Evolutionary conservation across 1,140 invertebrate genomes (phyloP).

Genomic region (Drosophila bipectinata): DNA sequence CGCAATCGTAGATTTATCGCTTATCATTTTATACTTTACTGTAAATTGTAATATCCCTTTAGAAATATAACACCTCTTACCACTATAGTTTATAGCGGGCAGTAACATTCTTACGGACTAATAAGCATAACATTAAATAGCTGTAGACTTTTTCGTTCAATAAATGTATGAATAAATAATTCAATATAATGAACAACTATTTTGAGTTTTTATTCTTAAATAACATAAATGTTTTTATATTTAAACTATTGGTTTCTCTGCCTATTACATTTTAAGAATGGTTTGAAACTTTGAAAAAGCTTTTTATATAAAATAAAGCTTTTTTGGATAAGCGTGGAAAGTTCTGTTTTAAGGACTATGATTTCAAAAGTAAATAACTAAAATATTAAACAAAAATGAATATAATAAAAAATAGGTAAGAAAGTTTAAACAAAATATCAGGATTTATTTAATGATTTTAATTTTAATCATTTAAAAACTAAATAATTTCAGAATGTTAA

Average conservation of each 20-base stretch:
- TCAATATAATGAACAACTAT: neutral
- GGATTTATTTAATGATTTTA: too few relatives aligned
- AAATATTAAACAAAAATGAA: too few relatives aligned
- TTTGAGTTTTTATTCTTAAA: neutral
- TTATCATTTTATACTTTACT: neutral
- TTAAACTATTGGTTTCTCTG: neutral
- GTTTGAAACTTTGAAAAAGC: neutral
- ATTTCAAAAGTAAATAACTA: too few relatives aligned
- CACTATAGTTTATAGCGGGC: conserved; percentile 1
- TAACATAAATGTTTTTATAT: neutral
- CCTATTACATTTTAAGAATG: neutral
- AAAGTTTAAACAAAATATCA: too few relatives aligned
- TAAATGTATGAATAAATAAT: neutral
- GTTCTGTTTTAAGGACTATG: neutral
- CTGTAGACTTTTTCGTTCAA: neutral
- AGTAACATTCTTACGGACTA: neutral
- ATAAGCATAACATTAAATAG: neutral
- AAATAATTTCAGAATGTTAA: too few relatives aligned
- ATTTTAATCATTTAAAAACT: too few relatives aligned
- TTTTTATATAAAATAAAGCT: neutral
- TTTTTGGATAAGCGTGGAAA: neutral
- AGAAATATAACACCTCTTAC: conserved; percentile 2
- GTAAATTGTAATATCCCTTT: neutral
- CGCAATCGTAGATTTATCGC: neutral
- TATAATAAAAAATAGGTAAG: too few relatives aligned